Conservation (phyloP, 2,797 vertebrate genomes). For the Capromys pilorides region DNA sequence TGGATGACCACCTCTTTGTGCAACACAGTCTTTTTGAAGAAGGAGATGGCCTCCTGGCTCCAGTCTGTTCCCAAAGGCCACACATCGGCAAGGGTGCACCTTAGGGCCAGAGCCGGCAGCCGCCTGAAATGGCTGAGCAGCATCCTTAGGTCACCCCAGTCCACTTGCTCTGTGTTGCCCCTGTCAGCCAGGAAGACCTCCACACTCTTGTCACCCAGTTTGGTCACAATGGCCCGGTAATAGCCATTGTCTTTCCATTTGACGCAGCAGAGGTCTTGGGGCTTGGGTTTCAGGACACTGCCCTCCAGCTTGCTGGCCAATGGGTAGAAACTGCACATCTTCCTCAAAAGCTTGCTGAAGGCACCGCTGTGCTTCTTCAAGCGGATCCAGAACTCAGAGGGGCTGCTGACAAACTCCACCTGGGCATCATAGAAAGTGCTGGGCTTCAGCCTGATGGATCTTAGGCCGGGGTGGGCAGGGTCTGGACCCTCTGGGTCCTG, state of each 20-base stretch:
- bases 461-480: background rate
- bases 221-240: conserved; percentile 89
- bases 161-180: conserved; percentile 89
- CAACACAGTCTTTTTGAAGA: conserved; percentile 89
- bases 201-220: conserved; percentile 79
- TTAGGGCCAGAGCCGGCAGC: conserved; percentile 89
- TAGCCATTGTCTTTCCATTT: conserved; percentile 89
- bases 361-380: conserved; percentile 85
- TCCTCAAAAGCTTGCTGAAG: conserved; percentile 87
- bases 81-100: conserved; percentile 89
- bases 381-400: conserved; percentile 94
- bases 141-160: conserved; percentile 83
- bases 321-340: conserved; percentile 88
- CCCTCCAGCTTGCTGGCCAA: conserved; percentile 79
- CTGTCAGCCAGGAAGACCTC: conserved; percentile 91
- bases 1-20: conserved; percentile 89
- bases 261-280: conserved; percentile 91
- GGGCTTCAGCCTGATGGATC: conserved; percentile 72
- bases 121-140: conserved; percentile 88
- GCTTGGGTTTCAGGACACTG: conserved; percentile 83
- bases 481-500: conserved; percentile 33
- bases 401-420: conserved; percentile 89
- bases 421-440: conserved; percentile 84
- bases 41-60: conserved; percentile 87
- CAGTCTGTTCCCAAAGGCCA: conserved; percentile 87